Base-by-base conservation (phyloP, 2,113 vertebrate species). In the Sceloporus undulatus region DNA sequence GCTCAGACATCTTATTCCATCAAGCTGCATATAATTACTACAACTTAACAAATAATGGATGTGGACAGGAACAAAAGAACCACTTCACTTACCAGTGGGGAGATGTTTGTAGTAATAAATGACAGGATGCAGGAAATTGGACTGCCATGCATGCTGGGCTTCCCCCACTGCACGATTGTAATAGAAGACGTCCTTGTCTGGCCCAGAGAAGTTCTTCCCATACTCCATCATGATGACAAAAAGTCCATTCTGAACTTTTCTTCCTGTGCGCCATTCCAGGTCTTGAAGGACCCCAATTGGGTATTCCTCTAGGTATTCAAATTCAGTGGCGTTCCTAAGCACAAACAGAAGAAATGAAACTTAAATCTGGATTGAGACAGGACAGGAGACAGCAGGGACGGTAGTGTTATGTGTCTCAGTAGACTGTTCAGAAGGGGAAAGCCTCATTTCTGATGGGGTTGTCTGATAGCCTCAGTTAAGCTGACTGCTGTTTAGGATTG, bases 41-140 rank as follows among this genome's bases (percentile, higher is more conserved):
- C 59, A 62, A 14, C 13, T 10, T 59, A 59, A 62, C 18, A 62
- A 76, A 52, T 42, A 66, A 66, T 23, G 27, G 27, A 1, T 78
- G 18, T 77, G n/a, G 71, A 42, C 74, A 87, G 21, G 74, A 83
- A 56, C 6, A 9, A 62, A 80, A 62, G 14, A 48, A 11, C 0
- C 77, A 23, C 54, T 88, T 19, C 3, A 42, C 92, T 96, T 90
- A 99, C 99, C 98, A 13, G 98, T 98, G 71, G 98, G 99, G 23
- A 99, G 97, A 21, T 2, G 93, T 75, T 95, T 96, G 91, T 98
- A 99, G 92, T 97, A 99, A 90, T 99, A 99, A 91, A 99, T 96
- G 89, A 99, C 98, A 1, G 99, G 99, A 85, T 99, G 99, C 56
- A 99, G 96, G 91, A 99, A 99, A 96, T 98, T 99, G 8, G 99